Base-by-base conservation (phyloP, 2,113 vertebrate genomes). In the Eurystomus gularis region DNA sequence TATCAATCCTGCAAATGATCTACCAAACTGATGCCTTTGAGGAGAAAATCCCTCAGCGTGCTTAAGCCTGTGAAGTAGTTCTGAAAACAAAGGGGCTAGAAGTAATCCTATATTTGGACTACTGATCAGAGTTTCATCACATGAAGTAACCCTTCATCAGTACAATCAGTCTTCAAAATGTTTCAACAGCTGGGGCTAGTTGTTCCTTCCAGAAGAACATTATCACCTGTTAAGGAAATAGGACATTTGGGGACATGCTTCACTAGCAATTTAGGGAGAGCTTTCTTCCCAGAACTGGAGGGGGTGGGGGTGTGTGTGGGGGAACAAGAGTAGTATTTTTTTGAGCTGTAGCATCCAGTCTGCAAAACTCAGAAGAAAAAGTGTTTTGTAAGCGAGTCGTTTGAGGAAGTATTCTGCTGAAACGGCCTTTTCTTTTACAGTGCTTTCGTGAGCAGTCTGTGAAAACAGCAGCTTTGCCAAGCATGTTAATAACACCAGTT, bases 191-290 rank as follows among this genome's bases (percentile, higher is more conserved):
- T 88, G 79, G 33, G 33, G 8, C 26, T 88, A 24, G 76, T 58
- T 84, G 60, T 78, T 39, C 37, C 76, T 86, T 84, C 65, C 64
- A 62, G 61, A 70, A 81, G 64, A 84, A 81, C 24, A 49, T 71
- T 81, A 55, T 95, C 76, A 86, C 80, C 82, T 84, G 52, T 81
- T 82, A 90, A 90, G 55, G 60, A 96, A 90, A 72, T n/a, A 54
- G 72, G 65, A 86, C 48, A 81, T 88, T 55, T 68, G 55, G 29
- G 64, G 55, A 28, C 54, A 64, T 0, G 8, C 65, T 78, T 86
- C 60, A 9, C 54, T 51, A 65, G 65, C 64, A 83, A 16, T 42
- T 88, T 90, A 73, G 51, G 37, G 39, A 93, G 25, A 77, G 3
- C 17, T 77, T 73, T 84, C 39, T 81, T 26, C 35, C 31, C 46